Evolutionary conservation across 2,797 vertebrate genomes (phyloP), one percentile per base, ranked within the genome.

Genomic region (Enteromius viviparus): DNA sequence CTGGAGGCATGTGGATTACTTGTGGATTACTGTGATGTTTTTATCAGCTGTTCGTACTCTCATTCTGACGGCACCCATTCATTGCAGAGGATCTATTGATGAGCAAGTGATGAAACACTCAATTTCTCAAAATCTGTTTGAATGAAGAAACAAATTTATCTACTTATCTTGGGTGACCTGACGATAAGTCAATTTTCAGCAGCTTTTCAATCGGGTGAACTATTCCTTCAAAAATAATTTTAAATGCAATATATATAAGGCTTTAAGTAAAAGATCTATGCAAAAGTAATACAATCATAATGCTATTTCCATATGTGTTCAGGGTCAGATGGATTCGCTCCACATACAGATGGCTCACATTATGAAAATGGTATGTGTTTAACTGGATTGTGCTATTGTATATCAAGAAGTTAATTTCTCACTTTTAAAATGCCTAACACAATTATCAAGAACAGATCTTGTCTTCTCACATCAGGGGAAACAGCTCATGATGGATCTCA

Each of bases 351-450:
- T 34, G 29, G 29, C 26, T 65, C 62, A 34, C 74, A 60, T n/a
- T 60, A 84, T 86, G 85, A 85, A 32, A 82, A 85, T 47, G 85
- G 87, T 87, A 74, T 45, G 76, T 84, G 14, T 23, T 55, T 77
- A n/a, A 60, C 15, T 37, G 19, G 42, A n/a, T 45, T 49, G 23
- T 51, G n/a, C 6, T 45, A 10, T n/a, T 34, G 55, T 34, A 62
- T 17, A 19, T 37, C 51, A 37, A 26, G 42, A 15, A 62, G 42
- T 29, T 72, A 3, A 21, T 51, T 74, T 64, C 19, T 66, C 29
- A 6, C 6, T 37, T 10, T n/a, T 4, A 45, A 42, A 72, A 51
- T 40, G 21, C 32, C 40, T 17, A 21, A 76, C 34, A 37, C 47
- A 51, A n/a, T 75, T 23, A 49, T 68, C 14, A 49, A 69, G n/a